phyloP scores from a whole-genome alignment of 2,113 vertebrate species.

The Asarcornis scutulata region DNA sequence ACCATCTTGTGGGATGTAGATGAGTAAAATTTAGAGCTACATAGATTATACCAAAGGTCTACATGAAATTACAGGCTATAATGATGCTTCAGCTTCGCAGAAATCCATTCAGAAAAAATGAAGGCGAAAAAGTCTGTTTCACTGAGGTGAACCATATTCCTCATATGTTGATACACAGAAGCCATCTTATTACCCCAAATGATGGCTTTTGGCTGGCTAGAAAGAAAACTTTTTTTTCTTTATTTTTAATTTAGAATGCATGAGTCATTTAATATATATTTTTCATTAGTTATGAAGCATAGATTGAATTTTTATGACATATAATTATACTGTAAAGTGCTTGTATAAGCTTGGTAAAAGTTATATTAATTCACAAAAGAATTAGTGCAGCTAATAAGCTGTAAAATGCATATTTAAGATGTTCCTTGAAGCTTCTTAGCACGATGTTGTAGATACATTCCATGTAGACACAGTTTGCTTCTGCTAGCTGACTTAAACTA shows the following conservation, averaged over 20 bases:
- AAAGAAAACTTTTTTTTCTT: background rate
- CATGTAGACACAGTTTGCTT: background rate
- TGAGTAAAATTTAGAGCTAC: background rate
- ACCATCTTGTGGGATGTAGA: background rate
- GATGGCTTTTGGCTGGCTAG: accelerated
- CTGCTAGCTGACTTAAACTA: background rate
- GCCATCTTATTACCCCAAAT: background rate
- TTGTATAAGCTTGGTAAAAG: background rate
- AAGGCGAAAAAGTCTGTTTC: background rate
- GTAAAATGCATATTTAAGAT: background rate
- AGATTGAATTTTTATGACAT: background rate
- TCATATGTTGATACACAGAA: background rate
- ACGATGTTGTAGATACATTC: background rate
- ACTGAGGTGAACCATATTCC: background rate
- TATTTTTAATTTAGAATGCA: background rate
- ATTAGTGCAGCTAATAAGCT: background rate
- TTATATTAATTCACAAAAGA: background rate
- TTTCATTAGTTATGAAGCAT: background rate
- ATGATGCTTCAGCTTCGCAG: background rate
- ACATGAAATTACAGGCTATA: background rate
- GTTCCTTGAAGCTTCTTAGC: background rate
- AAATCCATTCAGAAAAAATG: background rate
- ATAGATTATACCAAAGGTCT: background rate
- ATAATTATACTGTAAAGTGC: background rate
- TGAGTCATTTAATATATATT: background rate